phyloP scores from a whole-genome alignment of 2,888 invertebrate genomes.

The Melangyna quadrimaculata region DNA sequence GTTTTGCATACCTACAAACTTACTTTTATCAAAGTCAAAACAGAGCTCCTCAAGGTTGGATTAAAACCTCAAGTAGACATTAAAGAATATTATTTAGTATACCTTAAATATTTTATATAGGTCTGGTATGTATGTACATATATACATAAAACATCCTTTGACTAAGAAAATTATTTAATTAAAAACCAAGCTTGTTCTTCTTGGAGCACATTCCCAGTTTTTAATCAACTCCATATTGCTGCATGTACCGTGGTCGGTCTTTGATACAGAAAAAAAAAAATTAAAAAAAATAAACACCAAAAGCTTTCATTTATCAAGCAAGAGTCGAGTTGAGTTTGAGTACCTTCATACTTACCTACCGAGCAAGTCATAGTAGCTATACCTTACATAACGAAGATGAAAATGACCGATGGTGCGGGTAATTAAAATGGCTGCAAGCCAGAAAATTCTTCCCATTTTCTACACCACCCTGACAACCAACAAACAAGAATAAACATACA shows the following conservation, averaged over 20 bases:
- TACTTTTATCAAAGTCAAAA: not conserved
- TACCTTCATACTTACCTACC: no score
- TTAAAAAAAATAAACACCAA: not conserved
- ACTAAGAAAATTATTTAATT: constrained; percentile 57
- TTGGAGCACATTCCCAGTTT: constrained; percentile 1
- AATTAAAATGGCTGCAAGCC: constrained; percentile 60
- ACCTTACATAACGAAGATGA: constrained; percentile 11
- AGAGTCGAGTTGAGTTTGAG: not conserved
- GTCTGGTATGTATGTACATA: no score
- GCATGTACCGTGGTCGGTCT: constrained; percentile 26
- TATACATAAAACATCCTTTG: constrained; percentile 26
- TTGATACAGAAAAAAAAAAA: not conserved
- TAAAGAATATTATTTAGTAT: constrained; percentile 19
- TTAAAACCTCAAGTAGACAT: constrained; percentile 22
- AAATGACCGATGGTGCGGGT: constrained; percentile 59
- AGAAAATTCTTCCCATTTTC: constrained; percentile 11
- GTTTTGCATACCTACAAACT: not conserved
- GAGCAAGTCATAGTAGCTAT: not conserved
- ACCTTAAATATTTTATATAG: not conserved
- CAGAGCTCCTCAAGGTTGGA: not conserved
- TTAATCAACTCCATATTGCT: constrained; percentile 47
- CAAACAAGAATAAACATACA: not conserved
- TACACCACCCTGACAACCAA: not conserved
- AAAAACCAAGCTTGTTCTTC: constrained; percentile 23
- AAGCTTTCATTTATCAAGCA: constrained; percentile 11